These are phyloP conservation scores for Caenorhabditis virilis DNA, from an alignment of 2,888 invertebrate species.

Conservation along the genomic window DNA sequence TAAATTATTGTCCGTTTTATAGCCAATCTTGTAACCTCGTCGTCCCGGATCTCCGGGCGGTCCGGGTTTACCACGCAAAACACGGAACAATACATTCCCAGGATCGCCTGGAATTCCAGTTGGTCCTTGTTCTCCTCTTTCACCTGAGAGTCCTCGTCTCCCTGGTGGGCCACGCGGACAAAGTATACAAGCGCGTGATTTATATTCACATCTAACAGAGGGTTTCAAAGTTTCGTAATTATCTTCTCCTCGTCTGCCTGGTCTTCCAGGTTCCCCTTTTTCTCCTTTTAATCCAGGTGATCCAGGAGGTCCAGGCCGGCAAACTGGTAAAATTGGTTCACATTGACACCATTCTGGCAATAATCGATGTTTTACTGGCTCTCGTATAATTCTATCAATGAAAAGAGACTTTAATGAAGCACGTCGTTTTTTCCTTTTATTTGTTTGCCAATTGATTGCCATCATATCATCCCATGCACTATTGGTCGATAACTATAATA, in stretches of 20 bases:
- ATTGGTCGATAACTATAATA: slow-evolving; percentile 9
- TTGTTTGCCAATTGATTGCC: slow-evolving; percentile 1
- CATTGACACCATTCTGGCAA: slow-evolving; percentile 42
- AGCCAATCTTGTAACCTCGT: too few relatives aligned
- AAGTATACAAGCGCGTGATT: slow-evolving; percentile 21
- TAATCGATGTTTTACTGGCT: neutral
- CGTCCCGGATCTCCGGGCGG: slow-evolving; percentile 12
- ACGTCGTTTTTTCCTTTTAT: slow-evolving; percentile 10
- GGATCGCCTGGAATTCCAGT: slow-evolving; percentile 19
- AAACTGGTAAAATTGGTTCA: slow-evolving; percentile 31
- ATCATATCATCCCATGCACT: slow-evolving; percentile 27
- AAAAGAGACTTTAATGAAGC: slow-evolving; percentile 14
- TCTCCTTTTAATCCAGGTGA: slow-evolving; percentile 29
- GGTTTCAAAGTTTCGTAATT: slow-evolving; percentile 25
- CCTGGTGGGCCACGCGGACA: slow-evolving; percentile 43
- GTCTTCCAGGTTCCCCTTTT: slow-evolving; percentile 24
- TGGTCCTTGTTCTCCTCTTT: slow-evolving; percentile 18
- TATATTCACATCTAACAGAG: slow-evolving; percentile 13
- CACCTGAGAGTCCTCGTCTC: slow-evolving; percentile 29
- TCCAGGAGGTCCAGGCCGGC: slow-evolving; percentile 37
- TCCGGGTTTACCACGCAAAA: slow-evolving; percentile 16
- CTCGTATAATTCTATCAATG: slow-evolving; percentile 10
- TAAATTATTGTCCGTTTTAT: neutral
- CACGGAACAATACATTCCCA: neutral
- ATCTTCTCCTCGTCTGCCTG: slow-evolving; percentile 26